A percentile compares a stretch with the other conserved stretches of the same genome.
These are phyloP conservation scores for Gobio occitaniae DNA, from an alignment of 2,797 vertebrate species.

Conservation along the genomic window DNA sequence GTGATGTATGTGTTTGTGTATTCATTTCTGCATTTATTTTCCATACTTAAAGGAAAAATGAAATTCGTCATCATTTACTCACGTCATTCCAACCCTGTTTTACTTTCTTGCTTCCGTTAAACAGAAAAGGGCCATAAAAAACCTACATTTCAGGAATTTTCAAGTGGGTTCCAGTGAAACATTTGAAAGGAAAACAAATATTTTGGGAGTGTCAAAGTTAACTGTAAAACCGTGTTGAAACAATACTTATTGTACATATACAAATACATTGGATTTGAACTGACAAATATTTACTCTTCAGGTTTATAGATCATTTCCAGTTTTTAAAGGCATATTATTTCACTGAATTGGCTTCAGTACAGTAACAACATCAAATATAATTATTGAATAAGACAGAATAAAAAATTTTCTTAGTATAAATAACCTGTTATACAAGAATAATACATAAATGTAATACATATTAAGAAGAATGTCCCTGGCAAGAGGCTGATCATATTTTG, in stretches of 20 bases:
- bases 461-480: not conserved
- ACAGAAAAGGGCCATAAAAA: not conserved
- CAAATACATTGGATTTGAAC: not conserved
- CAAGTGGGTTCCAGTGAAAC: not conserved
- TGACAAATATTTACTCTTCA: not conserved
- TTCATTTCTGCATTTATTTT: slow-evolving; percentile 23
- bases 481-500: not conserved
- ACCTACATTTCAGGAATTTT: too few species aligned
- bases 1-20: not conserved
- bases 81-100: not conserved
- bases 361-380: not conserved
- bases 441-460: not conserved
- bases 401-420: not conserved
- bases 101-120: not conserved
- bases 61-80: not conserved
- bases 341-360: not conserved
- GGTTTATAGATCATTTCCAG: not conserved
- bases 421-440: not conserved
- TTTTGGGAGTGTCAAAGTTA: not conserved
- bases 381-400: not conserved
- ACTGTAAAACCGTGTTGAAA: not conserved
- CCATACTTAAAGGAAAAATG: not conserved
- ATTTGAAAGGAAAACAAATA: not conserved
- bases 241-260: not conserved
- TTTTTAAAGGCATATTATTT: not conserved